A percentile compares a stretch with the other conserved stretches of the same genome.
Conservation (phyloP, 2,888 invertebrate species). For the Escarpia spicata region DNA sequence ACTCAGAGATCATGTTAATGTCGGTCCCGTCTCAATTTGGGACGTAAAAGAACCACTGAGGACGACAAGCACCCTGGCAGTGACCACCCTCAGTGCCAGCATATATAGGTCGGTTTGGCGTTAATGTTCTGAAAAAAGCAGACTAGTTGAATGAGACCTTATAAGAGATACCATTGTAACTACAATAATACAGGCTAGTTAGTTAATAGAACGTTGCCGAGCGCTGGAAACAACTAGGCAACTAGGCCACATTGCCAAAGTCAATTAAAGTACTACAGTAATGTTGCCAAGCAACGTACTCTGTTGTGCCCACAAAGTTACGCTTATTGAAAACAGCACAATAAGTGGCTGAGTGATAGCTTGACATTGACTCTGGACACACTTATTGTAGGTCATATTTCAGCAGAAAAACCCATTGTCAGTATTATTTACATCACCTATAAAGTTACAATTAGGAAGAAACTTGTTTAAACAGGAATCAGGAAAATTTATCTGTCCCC, state of each 20-base stretch:
- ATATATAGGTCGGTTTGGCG: too few species aligned
- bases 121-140: too few species aligned
- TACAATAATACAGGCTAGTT: too few species aligned
- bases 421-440: neutral
- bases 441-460: neutral
- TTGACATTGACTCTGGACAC: neutral
- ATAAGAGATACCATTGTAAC: too few species aligned
- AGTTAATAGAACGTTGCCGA: too few species aligned
- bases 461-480: constrained; percentile 12
- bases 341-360: neutral
- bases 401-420: neutral
- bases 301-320: neutral
- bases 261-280: neutral
- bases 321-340: neutral
- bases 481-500: neutral
- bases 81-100: too few species aligned
- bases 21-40: too few species aligned
- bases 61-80: too few species aligned
- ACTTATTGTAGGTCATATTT: neutral
- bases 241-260: neutral
- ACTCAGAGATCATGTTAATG: too few species aligned
- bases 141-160: too few species aligned
- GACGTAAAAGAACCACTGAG: too few species aligned
- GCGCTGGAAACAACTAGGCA: too few species aligned
- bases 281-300: neutral